phyloP scores from a whole-genome alignment of 2,888 invertebrate genomes.

The Drosophila multiciliata region DNA sequence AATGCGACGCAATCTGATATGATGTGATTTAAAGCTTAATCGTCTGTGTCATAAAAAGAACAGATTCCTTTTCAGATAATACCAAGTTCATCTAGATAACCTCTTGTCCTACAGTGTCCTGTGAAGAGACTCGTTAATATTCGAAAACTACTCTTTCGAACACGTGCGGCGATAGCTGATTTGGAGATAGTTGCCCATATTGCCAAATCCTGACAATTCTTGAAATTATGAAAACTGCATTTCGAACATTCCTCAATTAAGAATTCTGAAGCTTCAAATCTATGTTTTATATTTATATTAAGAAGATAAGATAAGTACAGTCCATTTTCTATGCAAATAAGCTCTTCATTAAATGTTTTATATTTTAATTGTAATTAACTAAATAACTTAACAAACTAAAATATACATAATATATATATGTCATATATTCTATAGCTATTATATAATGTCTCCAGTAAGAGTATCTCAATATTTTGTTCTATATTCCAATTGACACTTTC shows the following conservation, averaged over 20 bases:
- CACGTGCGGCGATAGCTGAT: too few relatives aligned
- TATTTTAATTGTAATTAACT: background rate
- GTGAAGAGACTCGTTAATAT: background rate
- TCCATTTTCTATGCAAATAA: background rate
- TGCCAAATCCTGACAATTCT: background rate
- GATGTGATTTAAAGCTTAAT: background rate
- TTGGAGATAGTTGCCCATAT: background rate
- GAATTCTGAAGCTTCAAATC: background rate
- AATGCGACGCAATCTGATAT: background rate
- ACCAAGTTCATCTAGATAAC: background rate
- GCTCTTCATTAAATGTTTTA: background rate
- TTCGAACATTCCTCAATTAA: background rate
- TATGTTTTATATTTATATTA: background rate
- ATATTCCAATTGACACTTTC: slow-evolving; percentile 12
- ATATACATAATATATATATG: too few relatives aligned
- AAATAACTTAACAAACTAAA: background rate
- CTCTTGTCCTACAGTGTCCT: background rate
- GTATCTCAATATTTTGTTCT: background rate
- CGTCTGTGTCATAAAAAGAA: too few relatives aligned
- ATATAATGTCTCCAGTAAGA: background rate
- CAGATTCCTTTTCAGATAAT: background rate
- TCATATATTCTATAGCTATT: background rate
- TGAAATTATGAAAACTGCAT: background rate
- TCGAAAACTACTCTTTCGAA: background rate
- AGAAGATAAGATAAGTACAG: background rate